Percentiles rank a stretch among this genome's conserved stretches.
Evolutionary conservation across 2,888 invertebrate species (phyloP).

Genomic region (Mesorhabditis belari): DNA sequence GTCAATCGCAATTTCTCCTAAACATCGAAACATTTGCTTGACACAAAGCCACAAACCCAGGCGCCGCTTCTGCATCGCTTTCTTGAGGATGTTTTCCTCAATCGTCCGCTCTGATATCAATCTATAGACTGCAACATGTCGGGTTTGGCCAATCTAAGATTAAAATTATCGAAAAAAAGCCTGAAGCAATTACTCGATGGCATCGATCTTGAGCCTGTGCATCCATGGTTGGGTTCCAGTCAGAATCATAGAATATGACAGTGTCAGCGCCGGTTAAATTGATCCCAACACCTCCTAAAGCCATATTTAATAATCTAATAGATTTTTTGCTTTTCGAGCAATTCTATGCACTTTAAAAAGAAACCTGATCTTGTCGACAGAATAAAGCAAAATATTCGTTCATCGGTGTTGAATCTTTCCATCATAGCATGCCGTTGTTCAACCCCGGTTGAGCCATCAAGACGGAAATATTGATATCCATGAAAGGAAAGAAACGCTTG

Average conservation of each 20-base stretch:
- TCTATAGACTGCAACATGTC: conserved; percentile 95
- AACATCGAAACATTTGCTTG: no score
- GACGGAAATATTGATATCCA: conserved; percentile 86
- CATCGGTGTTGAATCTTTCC: conserved; percentile 93
- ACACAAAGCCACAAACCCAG: no score
- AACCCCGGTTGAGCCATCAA: conserved; percentile 91
- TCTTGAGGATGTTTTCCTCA: conserved; percentile 97
- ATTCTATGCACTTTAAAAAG: no score
- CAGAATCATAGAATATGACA: conserved; percentile 95
- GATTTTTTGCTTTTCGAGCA: no score
- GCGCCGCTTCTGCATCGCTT: conserved; percentile 92
- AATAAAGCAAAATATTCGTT: conserved; percentile 90
- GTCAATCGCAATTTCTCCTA: conserved; percentile 95
- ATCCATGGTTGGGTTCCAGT: conserved; percentile 82
- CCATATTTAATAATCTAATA: no score
- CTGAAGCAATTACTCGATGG: conserved; percentile 61
- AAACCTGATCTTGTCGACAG: conserved; percentile 93
- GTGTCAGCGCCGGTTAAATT: conserved; percentile 98
- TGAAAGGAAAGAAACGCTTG: conserved; percentile 94
- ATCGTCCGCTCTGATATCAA: conserved; percentile 92
- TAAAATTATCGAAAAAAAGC: background rate
- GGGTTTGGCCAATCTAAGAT: conserved; percentile 86
- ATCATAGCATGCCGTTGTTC: conserved; percentile 88
- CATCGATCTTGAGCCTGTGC: conserved; percentile 78
- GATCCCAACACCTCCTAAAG: conserved; percentile 86